phyloP scores from a whole-genome alignment of 2,797 vertebrate species.

The Sardinella longiceps region DNA sequence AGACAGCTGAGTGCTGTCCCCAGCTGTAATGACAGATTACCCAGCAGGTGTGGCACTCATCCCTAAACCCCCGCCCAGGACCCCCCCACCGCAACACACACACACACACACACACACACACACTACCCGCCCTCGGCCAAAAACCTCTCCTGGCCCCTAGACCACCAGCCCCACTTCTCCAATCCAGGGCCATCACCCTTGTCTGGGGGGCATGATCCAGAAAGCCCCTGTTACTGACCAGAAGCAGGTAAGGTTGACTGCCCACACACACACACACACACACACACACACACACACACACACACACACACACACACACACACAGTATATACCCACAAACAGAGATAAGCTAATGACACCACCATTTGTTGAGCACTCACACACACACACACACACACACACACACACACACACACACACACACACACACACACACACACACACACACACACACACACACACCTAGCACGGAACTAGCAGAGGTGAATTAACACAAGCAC shows the following conservation, averaged over 20 bases:
- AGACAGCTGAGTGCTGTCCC: slow-evolving; percentile 56
- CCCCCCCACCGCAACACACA: slow-evolving; percentile 35
- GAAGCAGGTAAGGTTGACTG: neutral
- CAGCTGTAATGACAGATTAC: slow-evolving; percentile 63
- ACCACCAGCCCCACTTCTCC: neutral
- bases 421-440: too few species aligned
- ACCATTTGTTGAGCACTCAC: neutral
- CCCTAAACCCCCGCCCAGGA: slow-evolving; percentile 45
- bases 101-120: slow-evolving; percentile 31
- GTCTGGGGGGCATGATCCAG: neutral
- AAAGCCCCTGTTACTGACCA: neutral
- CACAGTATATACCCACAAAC: too few species aligned
- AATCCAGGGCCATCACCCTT: neutral
- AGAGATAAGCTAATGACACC: neutral
- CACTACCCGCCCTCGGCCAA: slow-evolving; percentile 12
- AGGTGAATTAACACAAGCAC: neutral
- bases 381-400: too few species aligned
- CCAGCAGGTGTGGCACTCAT: slow-evolving; percentile 59
- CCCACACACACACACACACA: too few species aligned
- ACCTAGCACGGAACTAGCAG: neutral
- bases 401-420: too few species aligned
- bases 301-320: too few species aligned
- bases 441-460: too few species aligned
- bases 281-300: neutral
- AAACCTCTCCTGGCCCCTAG: neutral